Evolutionary conservation across 2,888 invertebrate genomes (phyloP), one percentile per base, ranked within the genome.

Genomic region (Oscheius sp.): DNA sequence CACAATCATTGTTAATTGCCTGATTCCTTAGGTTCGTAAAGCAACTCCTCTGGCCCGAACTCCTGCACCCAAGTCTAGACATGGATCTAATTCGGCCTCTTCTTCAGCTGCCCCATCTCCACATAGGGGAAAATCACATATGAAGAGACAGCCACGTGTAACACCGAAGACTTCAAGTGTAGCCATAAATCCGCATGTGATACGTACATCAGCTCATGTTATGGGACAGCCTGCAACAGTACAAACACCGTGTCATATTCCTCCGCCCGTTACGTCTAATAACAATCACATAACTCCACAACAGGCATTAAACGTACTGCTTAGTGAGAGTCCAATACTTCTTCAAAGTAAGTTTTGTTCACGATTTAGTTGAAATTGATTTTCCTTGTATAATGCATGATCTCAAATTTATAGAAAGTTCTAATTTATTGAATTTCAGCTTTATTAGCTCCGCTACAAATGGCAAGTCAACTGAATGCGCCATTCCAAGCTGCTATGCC

Each of bases 21-120:
- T 46, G 27, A n/a, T 23, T 29, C 9, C 55, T 63, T 49, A 71
- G 71, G 71, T 71, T 1, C 61, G 71, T n/a, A 71, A 71, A 49
- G 71, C 71, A 9, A 71, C 71, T 13, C 56, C 71, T 3, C 71
- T 66, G 13, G 35, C 35, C 35, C 3, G 35, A 35, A 3, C 35
- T 35, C 35, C 35, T 9, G 35, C 35, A 35, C 35, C 35, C 9
- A 35, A 35, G 9, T 16, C 46, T 25, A 64, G 52, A 49, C 66
- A 18, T 35, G n/a, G 61, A 9, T 6, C 61, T 35, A 18, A n/a
- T 9, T 61, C 41, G 7, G 16, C 29, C n/a, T n/a, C 61, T 5
- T 35, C 61, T 9, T 43, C 61, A 55, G 3, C n/a, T 25, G 45
- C 43, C 43, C 5, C 49, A 12, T 66, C 25, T 27, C 12, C 66